These are phyloP conservation scores for Nesogale talazaci DNA, from an alignment of 2,113 vertebrate species.

Conservation along the genomic window DNA sequence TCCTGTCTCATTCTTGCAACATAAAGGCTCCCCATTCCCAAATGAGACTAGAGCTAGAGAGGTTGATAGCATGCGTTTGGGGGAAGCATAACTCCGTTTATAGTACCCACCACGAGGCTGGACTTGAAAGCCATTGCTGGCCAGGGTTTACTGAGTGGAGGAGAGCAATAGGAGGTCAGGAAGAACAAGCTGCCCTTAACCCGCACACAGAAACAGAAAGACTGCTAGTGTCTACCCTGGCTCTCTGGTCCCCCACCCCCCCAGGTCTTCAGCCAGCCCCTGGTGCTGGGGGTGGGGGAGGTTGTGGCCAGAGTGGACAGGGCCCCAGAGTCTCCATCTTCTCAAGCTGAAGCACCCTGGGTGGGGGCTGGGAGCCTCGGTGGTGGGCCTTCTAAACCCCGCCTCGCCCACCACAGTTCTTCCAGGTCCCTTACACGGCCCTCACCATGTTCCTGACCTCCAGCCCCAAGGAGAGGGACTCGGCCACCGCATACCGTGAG, in stretches of 20 bases:
- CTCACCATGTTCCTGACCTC: slow-evolving; percentile 98
- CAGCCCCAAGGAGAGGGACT: slow-evolving; percentile 94
- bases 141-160: not conserved
- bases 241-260: not conserved
- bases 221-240: not conserved
- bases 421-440: slow-evolving; percentile 96
- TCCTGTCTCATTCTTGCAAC: too few relatives aligned
- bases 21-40: too few relatives aligned
- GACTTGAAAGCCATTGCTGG: not conserved
- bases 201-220: not conserved
- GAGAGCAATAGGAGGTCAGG: not conserved
- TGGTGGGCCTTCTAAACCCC: not conserved
- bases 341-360: not conserved
- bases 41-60: too few relatives aligned
- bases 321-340: not conserved
- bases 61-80: not conserved
- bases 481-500: slow-evolving; percentile 96
- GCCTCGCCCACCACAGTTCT: slow-evolving; percentile 87
- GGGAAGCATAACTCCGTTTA: not conserved
- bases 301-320: not conserved
- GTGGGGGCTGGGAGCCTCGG: not conserved
- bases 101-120: not conserved
- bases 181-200: not conserved
- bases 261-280: not conserved
- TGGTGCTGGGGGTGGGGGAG: not conserved